These are phyloP conservation scores for Rhadina sibilatrix DNA, from an alignment of 2,113 vertebrate genomes.

Conservation along the genomic window DNA sequence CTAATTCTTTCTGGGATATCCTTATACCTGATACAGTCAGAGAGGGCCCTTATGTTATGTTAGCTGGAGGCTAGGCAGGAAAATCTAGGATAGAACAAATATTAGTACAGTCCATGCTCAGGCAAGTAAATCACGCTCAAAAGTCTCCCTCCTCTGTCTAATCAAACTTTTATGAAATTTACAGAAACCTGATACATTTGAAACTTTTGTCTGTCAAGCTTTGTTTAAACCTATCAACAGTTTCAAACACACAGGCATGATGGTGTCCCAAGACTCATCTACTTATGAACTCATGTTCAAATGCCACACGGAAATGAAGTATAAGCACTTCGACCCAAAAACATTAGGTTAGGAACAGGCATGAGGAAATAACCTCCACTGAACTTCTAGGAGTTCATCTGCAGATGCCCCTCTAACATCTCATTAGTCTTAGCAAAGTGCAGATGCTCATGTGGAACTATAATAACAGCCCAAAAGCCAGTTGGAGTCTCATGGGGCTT, in stretches of 20 bases:
- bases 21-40: not conserved
- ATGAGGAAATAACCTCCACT: not conserved
- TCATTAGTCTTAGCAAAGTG: not conserved
- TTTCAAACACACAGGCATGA: not conserved
- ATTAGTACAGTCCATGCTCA: not conserved
- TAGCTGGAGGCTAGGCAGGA: not conserved
- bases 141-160: not conserved
- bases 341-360: not conserved
- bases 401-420: not conserved
- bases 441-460: not conserved
- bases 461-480: not conserved
- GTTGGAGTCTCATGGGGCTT: not conserved
- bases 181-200: not conserved
- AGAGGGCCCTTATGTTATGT: not conserved
- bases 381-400: not conserved
- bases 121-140: not conserved
- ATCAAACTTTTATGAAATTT: not conserved
- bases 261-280: not conserved
- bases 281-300: not conserved
- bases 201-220: not conserved
- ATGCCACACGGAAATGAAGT: not conserved
- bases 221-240: slow-evolving; percentile 1
- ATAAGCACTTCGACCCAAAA: not conserved
- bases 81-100: not conserved
- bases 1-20: not conserved